phyloP scores from a whole-genome alignment of 2,888 invertebrate species.

The Sisyra terminalis region DNA sequence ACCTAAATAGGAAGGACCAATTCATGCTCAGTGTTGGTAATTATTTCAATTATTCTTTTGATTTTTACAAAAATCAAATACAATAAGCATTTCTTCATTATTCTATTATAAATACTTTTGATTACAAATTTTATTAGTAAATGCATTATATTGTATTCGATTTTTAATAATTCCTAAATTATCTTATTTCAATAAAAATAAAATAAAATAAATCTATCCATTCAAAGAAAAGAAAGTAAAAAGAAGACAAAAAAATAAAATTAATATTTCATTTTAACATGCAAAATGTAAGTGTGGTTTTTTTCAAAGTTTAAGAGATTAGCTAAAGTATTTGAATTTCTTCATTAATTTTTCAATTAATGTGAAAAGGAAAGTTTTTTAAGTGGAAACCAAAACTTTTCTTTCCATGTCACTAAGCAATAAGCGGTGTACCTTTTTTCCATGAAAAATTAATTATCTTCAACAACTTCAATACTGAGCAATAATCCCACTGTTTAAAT shows the following conservation, averaged over 20 bases:
- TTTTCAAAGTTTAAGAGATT: not conserved
- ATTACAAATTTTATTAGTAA: no score
- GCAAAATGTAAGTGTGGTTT: not conserved
- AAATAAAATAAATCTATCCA: not conserved
- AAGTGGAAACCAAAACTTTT: no score
- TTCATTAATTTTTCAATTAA: not conserved
- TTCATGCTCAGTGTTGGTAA: not conserved
- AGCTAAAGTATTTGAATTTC: slow-evolving; percentile 3
- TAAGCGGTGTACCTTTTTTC: not conserved
- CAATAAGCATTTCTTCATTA: no score
- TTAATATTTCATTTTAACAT: not conserved
- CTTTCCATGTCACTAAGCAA: not conserved
- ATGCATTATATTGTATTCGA: not conserved
- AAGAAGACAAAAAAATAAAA: not conserved
- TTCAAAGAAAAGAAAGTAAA: no score
- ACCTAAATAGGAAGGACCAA: slow-evolving; percentile 31
- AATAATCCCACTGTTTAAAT: not conserved
- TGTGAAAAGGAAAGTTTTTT: no score
- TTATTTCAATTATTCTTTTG: no score
- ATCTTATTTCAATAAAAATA: not conserved
- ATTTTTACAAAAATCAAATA: no score
- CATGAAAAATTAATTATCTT: not conserved
- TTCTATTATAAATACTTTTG: no score
- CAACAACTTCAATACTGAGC: not conserved
- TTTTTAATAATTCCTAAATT: not conserved